Evolutionary conservation across 2,797 vertebrate genomes (phyloP), one percentile per base, ranked within the genome.

Genomic region (Lagocephalus sceleratus): DNA sequence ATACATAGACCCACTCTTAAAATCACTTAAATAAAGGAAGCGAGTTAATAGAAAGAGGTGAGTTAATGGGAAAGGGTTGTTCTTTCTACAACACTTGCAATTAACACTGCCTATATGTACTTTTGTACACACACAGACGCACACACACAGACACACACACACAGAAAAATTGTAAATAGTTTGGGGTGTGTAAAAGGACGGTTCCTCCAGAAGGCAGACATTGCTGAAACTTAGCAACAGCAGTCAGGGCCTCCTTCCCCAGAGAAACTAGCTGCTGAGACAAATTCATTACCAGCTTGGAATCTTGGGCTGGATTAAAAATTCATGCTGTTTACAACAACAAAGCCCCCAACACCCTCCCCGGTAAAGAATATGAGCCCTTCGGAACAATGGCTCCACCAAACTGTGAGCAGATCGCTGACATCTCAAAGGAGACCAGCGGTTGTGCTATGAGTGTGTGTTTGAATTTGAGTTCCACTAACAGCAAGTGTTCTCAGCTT

Each of bases 241-340:
- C 79, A 86, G 77, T 74, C 75, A 77, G 68, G 85, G 79, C 84
- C 83, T 71, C 68, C 56, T 54, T 85, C 89, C 88, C 85, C 48
- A 63, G 84, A 89, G 87, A 84, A 76, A 46, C 70, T 70, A 60
- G 76, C 82, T 79, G 78, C 79, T 49, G 68, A 86, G 77, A 84
- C 85, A 86, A 83, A 88, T 88, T 89, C 82, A 89, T 89, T 90
- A 89, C 76, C 62, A 76, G 72, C 77, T 69, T 78, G 75, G 83
- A 87, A 87, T 86, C 78, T 83, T 79, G 78, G 82, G 81, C 73
- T 79, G 81, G 85, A 89, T 90, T 89, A 90, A 90, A 91, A 89
- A 91, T 91, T 88, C 87, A 90, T 91, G 88, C 86, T 91, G 90
- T 91, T 91, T 91, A 91, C 87, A 82, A 86, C 86, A 88, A 90